These are phyloP conservation scores for Capitella teleta DNA, from an alignment of 1,140 invertebrate genomes.

Conservation along the genomic window DNA sequence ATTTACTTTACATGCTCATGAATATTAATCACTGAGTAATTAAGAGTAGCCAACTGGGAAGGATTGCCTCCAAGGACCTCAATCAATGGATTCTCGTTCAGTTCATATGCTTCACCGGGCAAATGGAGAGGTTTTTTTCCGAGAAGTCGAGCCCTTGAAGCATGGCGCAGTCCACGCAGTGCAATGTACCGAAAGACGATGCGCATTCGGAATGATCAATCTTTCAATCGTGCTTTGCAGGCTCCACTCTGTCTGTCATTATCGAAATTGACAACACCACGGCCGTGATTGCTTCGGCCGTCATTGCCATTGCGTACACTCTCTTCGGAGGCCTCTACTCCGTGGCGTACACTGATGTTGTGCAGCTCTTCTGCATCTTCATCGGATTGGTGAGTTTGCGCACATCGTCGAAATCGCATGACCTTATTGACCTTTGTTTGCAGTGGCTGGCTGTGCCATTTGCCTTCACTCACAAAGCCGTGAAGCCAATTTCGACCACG, in stretches of 20 bases:
- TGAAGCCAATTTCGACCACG: conserved; percentile 40
- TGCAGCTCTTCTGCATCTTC: conserved; percentile 97
- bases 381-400: conserved; percentile 66
- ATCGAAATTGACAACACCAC: conserved; percentile 85
- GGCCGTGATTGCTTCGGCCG: conserved; percentile 87
- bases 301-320: conserved; percentile 95
- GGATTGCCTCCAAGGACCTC: no score
- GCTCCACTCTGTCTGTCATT: conserved; percentile 88
- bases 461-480: conserved; percentile 74
- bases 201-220: no score
- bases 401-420: background rate
- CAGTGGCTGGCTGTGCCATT: conserved; percentile 96
- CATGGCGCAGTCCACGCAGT: no score
- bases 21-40: no score
- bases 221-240: no score
- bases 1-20: no score
- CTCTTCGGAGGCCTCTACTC: conserved; percentile 93
- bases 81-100: no score
- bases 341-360: conserved; percentile 96
- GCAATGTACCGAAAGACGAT: no score
- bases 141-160: no score
- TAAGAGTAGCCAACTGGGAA: no score
- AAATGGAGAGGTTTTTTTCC: no score
- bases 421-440: background rate
- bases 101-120: no score